These are phyloP conservation scores for Coilia nasus DNA, from an alignment of 2,797 vertebrate genomes.

Conservation along the genomic window DNA sequence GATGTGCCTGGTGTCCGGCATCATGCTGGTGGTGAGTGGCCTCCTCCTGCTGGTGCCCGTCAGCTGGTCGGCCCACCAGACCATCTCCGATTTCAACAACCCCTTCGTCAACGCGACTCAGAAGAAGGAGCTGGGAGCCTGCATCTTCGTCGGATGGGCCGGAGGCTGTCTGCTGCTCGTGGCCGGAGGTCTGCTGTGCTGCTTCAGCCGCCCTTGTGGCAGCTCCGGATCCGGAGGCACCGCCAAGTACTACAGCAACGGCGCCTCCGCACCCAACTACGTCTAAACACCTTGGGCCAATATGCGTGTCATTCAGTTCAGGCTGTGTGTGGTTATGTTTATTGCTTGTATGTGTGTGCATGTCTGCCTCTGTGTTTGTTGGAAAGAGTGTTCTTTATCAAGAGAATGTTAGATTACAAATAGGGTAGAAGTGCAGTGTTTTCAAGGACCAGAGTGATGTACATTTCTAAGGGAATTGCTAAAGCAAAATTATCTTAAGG, in stretches of 20 bases:
- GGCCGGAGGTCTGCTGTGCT: slow-evolving; percentile 74
- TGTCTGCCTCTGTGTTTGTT: neutral
- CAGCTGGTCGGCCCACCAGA: slow-evolving; percentile 74
- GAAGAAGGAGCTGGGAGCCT: slow-evolving; percentile 72
- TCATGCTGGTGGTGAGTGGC: slow-evolving; percentile 69
- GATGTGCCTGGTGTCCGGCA: slow-evolving; percentile 68
- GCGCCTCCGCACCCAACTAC: slow-evolving; percentile 67
- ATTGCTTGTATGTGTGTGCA: neutral
- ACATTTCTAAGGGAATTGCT: neutral
- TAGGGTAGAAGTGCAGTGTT: neutral
- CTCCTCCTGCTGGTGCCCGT: slow-evolving; percentile 74
- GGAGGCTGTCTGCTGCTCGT: slow-evolving; percentile 69
- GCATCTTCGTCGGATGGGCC: slow-evolving; percentile 77
- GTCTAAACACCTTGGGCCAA: slow-evolving; percentile 59
- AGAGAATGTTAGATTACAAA: neutral
- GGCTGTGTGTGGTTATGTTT: slow-evolving; percentile 25
- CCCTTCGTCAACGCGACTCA: fast-evolving
- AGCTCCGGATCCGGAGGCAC: slow-evolving; percentile 54
- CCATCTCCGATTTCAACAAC: slow-evolving; percentile 65
- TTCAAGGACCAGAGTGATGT: neutral
- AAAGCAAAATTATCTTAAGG: slow-evolving; percentile 2
- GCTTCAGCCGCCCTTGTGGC: slow-evolving; percentile 69
- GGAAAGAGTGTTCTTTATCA: neutral
- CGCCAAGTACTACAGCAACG: slow-evolving; percentile 76
- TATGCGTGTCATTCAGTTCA: neutral